Percentiles rank a stretch among this genome's conserved stretches.
phyloP scores from a whole-genome alignment of 1,140 invertebrate species.

The Alviniconcha marisindica region DNA sequence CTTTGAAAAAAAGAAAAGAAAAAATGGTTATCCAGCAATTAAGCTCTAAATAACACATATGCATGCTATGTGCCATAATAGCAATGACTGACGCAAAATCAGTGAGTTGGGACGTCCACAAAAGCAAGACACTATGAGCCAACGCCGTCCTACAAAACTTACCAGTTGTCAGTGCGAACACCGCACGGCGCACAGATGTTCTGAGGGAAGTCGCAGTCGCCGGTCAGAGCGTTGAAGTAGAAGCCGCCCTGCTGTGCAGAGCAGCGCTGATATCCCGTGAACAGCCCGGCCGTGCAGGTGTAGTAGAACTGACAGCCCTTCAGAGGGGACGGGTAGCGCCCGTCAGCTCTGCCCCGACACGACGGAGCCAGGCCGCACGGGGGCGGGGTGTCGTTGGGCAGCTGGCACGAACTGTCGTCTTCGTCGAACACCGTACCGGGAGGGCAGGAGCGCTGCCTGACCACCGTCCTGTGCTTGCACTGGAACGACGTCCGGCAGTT shows the following conservation, averaged over 20 bases:
- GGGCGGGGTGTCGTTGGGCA: slow-evolving; percentile 33
- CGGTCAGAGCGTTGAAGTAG: neutral
- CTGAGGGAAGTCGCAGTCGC: slow-evolving; percentile 45
- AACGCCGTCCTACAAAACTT: neutral
- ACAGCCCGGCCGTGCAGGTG: slow-evolving; percentile 33
- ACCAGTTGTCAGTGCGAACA: slow-evolving; percentile 7
- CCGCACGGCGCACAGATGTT: slow-evolving; percentile 52
- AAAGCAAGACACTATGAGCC: too few relatives aligned
- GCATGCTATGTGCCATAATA: too few relatives aligned
- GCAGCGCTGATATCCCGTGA: slow-evolving; percentile 37
- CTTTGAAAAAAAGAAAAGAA: too few relatives aligned
- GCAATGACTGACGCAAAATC: too few relatives aligned
- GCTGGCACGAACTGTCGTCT: slow-evolving; percentile 29
- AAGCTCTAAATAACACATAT: too few relatives aligned
- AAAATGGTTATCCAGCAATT: too few relatives aligned
- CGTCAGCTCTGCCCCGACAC: slow-evolving; percentile 43
- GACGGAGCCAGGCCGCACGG: slow-evolving; percentile 46
- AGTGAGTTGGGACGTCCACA: too few relatives aligned
- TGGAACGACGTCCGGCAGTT: slow-evolving; percentile 43
- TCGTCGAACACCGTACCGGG: slow-evolving; percentile 39
- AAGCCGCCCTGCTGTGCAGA: slow-evolving; percentile 38
- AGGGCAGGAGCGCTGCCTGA: slow-evolving; percentile 30
- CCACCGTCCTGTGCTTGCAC: slow-evolving; percentile 36
- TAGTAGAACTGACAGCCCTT: slow-evolving; percentile 42
- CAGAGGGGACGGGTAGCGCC: slow-evolving; percentile 28